A percentile compares a stretch with the other conserved stretches of the same genome.
Conservation (phyloP, 2,888 invertebrate genomes). For the Eupithecia vulgata region DNA sequence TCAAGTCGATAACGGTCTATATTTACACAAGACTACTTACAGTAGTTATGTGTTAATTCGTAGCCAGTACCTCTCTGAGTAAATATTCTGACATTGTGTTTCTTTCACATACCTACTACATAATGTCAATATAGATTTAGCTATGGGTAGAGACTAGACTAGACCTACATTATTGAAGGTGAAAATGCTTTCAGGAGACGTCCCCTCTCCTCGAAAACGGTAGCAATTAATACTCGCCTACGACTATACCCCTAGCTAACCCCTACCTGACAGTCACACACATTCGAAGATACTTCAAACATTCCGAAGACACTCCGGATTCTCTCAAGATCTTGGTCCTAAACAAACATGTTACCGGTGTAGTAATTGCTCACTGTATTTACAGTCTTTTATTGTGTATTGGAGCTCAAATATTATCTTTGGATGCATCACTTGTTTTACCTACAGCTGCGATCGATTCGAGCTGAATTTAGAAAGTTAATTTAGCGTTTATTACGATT, state of each 20-base stretch:
- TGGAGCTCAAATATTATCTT: constrained; percentile 80
- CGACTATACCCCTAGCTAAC: constrained; percentile 6
- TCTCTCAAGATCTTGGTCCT: constrained; percentile 82
- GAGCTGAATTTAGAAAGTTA: constrained; percentile 66
- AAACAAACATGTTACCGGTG: constrained; percentile 81
- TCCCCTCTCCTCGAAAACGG: constrained; percentile 16
- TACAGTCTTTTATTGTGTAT: constrained; percentile 83
- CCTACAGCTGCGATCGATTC: constrained; percentile 73
- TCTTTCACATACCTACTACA: constrained; percentile 8
- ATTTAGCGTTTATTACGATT: constrained; percentile 74
- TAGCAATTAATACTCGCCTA: constrained; percentile 20
- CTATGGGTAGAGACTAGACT: neutral
- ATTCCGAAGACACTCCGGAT: constrained; percentile 81
- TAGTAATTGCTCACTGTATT: constrained; percentile 81
- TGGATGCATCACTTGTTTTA: constrained; percentile 78
- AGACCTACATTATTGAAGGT: neutral
- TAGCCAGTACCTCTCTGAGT: neutral
- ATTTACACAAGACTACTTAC: constrained; percentile 72
- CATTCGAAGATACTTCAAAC: constrained; percentile 69
- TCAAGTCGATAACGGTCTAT: constrained; percentile 67
- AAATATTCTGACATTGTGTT: neutral
- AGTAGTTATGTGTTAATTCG: neutral
- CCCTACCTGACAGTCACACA: constrained; percentile 31
- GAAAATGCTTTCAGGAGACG: neutral
- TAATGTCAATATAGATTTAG: constrained; percentile 11